Percentiles rank a stretch among this genome's conserved stretches.
These are phyloP conservation scores for Megaleporinus macrocephalus DNA, from an alignment of 2,113 vertebrate species.

Conservation along the genomic window DNA sequence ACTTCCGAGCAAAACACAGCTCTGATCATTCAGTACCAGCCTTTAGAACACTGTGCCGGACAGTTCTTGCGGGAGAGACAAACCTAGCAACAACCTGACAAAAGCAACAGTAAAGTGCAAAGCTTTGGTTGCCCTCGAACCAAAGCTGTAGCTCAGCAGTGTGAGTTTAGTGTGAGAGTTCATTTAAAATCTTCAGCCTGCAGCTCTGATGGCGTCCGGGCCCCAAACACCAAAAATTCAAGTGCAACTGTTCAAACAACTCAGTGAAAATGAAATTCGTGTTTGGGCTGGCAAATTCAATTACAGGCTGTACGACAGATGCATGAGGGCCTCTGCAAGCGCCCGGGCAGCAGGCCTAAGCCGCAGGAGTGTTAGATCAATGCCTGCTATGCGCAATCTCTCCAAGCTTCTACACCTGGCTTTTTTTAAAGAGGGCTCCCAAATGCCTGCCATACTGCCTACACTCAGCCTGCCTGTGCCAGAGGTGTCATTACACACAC, in stretches of 20 bases:
- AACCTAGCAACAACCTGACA: too few species aligned
- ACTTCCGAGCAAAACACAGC: too few species aligned
- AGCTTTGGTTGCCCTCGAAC: too few species aligned
- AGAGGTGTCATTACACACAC: conserved; percentile 9
- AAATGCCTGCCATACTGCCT: conserved; percentile 20
- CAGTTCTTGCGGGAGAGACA: too few species aligned
- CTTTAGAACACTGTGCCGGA: too few species aligned
- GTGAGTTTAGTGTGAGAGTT: too few species aligned
- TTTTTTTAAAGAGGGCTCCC: conserved; percentile 15
- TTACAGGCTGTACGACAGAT: not conserved
- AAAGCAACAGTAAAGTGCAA: too few species aligned
- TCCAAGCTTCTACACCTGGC: conserved; percentile 17
- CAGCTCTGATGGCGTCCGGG: not conserved
- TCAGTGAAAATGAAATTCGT: conserved; percentile 4
- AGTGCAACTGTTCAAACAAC: not conserved
- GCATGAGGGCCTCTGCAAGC: not conserved
- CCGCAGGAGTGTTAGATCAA: not conserved
- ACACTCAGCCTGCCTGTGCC: not conserved
- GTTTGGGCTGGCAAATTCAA: not conserved
- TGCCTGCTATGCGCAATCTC: not conserved
- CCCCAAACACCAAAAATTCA: not conserved
- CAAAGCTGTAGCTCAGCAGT: too few species aligned
- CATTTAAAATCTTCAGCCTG: not conserved
- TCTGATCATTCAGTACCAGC: too few species aligned
- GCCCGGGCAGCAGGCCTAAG: not conserved